Conservation (phyloP, 2,113 vertebrate genomes). For the Notarius quadriscutis region DNA sequence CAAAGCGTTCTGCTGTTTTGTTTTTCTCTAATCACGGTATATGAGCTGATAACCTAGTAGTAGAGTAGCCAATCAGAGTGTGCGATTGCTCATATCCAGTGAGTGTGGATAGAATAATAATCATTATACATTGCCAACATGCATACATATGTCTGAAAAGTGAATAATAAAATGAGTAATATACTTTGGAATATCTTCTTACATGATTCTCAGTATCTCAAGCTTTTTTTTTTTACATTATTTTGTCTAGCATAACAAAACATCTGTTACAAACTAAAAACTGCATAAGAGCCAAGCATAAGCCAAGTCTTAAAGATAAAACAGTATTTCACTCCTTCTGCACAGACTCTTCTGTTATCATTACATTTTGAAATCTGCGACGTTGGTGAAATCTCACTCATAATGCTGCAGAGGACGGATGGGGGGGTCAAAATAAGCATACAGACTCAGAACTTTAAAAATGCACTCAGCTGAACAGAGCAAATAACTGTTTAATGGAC, state of each 20-base stretch:
- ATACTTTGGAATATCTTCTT: neutral
- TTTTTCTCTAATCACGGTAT: too few species aligned
- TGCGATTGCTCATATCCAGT: too few species aligned
- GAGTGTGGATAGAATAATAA: too few species aligned
- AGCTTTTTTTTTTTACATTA: neutral
- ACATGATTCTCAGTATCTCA: neutral
- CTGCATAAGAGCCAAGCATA: neutral
- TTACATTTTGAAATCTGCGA: conserved; percentile 57
- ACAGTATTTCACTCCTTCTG: neutral
- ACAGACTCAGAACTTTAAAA: neutral
- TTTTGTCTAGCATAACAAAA: neutral
- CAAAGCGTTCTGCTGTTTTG: too few species aligned
- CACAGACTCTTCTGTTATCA: neutral
- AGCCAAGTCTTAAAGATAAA: neutral
- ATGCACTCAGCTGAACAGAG: neutral
- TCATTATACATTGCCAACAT: neutral
- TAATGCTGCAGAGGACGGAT: conserved; percentile 35
- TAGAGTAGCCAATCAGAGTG: too few species aligned
- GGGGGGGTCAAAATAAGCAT: neutral
- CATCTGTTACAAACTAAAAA: neutral
- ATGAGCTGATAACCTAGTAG: too few species aligned
- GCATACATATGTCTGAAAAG: neutral
- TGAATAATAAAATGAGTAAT: neutral
- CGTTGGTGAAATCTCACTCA: conserved; percentile 54
- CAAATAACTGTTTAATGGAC: conserved; percentile 33